Conservation (phyloP, 2,113 vertebrate species). For the Pyrgilauda ruficollis region DNA sequence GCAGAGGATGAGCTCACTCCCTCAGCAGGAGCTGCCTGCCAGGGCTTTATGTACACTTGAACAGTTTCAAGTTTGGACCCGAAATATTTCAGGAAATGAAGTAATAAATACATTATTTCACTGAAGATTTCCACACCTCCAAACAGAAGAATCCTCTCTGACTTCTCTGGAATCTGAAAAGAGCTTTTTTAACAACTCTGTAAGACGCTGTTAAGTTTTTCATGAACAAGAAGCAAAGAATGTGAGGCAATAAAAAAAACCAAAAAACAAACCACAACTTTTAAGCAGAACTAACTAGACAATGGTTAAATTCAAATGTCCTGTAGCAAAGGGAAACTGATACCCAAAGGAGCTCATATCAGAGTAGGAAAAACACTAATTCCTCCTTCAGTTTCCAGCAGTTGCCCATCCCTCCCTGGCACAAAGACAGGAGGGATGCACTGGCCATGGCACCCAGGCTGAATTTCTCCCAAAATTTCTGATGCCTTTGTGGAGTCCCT, state of each 20-base stretch:
- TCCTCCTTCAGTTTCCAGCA: not conserved
- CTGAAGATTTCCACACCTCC: not conserved
- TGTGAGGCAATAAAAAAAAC: not conserved
- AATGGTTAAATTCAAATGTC: not conserved
- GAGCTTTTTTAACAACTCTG: not conserved
- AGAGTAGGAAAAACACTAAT: not conserved
- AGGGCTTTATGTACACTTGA: not conserved
- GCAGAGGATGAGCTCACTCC: not conserved
- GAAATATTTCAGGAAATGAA: constrained; percentile 21
- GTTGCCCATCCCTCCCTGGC: not conserved
- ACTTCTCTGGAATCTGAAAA: not conserved
- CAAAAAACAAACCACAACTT: not conserved
- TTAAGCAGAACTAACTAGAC: not conserved
- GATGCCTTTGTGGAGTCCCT: not conserved
- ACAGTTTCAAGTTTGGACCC: not conserved
- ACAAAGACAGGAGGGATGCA: not conserved
- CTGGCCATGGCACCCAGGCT: not conserved
- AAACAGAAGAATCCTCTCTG: not conserved
- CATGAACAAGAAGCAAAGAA: not conserved
- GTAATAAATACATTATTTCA: constrained; percentile 2
- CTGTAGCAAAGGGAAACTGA: not conserved
- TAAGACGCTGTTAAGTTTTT: not conserved
- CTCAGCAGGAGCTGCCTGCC: not conserved
- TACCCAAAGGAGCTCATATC: not conserved
- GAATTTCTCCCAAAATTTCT: not conserved